Evolutionary conservation across 2,113 vertebrate species (phyloP).

Genomic region (Spea multiplicata): DNA sequence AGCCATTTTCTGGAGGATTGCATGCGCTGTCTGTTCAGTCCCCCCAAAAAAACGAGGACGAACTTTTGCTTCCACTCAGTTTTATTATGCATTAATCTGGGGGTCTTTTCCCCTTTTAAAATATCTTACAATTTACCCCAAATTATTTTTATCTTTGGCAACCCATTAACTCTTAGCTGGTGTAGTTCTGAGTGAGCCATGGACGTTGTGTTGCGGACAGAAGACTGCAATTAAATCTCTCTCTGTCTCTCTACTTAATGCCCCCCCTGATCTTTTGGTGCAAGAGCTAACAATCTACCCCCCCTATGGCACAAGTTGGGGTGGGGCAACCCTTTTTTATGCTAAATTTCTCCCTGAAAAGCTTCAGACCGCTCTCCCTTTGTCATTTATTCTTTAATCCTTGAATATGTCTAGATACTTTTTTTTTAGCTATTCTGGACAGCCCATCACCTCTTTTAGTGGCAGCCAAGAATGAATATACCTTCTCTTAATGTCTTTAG

Average conservation of each 20-base stretch:
- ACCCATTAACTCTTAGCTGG: constrained; percentile 51
- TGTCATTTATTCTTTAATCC: too few species aligned
- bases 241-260: background rate
- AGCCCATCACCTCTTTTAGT: too few species aligned
- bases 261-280: background rate
- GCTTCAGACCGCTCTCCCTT: too few species aligned
- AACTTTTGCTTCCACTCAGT: constrained; percentile 57
- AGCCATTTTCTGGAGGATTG: constrained; percentile 55
- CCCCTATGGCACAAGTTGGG: background rate
- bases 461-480: too few species aligned
- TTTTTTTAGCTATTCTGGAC: too few species aligned
- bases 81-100: constrained; percentile 24
- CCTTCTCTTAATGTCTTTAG: too few species aligned
- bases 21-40: constrained; percentile 50
- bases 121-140: constrained; percentile 47
- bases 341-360: too few species aligned
- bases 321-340: too few species aligned
- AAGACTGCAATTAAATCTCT: background rate
- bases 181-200: background rate
- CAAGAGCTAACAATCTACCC: background rate
- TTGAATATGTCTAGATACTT: too few species aligned
- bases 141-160: constrained; percentile 68
- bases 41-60: background rate
- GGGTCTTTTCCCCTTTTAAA: constrained; percentile 66
- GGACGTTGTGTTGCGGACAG: background rate